Percentiles rank a stretch among this genome's conserved stretches.
phyloP scores from a whole-genome alignment of 2,797 vertebrate species.

The Crenichthys baileyi region DNA sequence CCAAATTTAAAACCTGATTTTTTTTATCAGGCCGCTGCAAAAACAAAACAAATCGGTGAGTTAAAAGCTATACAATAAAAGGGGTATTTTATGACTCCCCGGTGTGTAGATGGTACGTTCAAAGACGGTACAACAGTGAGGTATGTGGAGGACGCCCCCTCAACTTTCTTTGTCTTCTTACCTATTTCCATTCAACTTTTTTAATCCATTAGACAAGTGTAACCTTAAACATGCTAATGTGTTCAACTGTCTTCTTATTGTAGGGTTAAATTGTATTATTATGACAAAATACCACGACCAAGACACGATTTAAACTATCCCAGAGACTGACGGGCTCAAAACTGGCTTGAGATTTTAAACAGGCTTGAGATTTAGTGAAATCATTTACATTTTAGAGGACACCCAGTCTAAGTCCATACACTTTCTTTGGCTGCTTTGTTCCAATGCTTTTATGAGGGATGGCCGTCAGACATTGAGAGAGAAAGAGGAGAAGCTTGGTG shows the following conservation, averaged over 20 bases:
- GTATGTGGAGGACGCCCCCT: slow-evolving; percentile 66
- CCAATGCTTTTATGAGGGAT: slow-evolving; percentile 1
- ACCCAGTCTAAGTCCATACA: neutral
- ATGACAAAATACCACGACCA: neutral
- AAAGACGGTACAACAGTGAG: slow-evolving; percentile 45
- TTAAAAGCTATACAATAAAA: neutral
- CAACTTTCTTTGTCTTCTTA: slow-evolving; percentile 69
- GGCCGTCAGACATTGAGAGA: neutral
- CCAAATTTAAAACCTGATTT: fast-evolving
- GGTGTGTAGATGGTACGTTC: slow-evolving; percentile 46
- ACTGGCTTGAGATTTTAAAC: slow-evolving; percentile 1
- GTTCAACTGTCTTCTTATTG: neutral
- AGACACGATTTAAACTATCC: neutral
- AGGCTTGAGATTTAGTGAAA: neutral
- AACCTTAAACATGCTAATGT: slow-evolving; percentile 7
- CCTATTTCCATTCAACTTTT: slow-evolving; percentile 44
- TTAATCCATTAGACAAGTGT: slow-evolving; percentile 15
- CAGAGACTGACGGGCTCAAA: neutral
- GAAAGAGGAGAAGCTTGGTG: slow-evolving; percentile 23
- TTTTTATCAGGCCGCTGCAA: fast-evolving
- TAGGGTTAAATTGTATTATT: neutral
- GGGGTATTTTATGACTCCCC: neutral
- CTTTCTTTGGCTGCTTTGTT: slow-evolving; percentile 7
- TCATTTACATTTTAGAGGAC: neutral
- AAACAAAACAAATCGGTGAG: neutral